Percentiles rank a stretch among this genome's conserved stretches.
Evolutionary conservation across 2,797 vertebrate genomes (phyloP).

Genomic region (Limosa lapponica): DNA sequence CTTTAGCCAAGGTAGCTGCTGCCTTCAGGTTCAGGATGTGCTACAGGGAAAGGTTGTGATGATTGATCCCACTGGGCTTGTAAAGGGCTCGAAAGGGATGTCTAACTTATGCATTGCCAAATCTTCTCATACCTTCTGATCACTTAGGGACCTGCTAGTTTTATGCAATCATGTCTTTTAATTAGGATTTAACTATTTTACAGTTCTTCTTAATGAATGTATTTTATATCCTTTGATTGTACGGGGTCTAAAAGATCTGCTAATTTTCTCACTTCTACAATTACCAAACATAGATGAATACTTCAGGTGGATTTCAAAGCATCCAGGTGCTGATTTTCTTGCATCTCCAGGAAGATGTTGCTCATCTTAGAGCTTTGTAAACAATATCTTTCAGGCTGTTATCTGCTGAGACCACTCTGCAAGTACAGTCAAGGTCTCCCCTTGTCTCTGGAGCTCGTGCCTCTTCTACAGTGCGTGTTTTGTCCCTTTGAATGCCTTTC

Average conservation of each 20-base stretch:
- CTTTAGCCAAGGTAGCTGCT: neutral
- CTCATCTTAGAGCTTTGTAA: neutral
- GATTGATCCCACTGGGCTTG: neutral
- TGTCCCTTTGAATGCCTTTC: neutral
- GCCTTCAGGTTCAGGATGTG: neutral
- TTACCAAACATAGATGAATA: neutral
- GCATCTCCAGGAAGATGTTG: neutral
- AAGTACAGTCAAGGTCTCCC: neutral
- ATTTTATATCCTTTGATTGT: neutral
- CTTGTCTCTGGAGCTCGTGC: neutral
- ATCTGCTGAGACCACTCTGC: neutral
- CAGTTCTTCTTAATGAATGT: neutral
- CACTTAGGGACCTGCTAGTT: neutral
- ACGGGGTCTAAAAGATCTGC: neutral
- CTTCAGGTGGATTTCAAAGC: neutral
- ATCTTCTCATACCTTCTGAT: neutral
- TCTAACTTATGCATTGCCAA: neutral
- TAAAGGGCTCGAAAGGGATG: neutral
- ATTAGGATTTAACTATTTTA: neutral
- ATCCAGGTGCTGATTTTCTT: neutral
- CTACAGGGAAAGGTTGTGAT: neutral
- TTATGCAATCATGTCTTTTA: neutral
- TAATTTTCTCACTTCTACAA: neutral
- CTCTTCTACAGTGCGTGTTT: neutral
- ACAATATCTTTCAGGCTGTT: accelerated